These are phyloP conservation scores for Magallana ariakensis DNA, from an alignment of 1,140 invertebrate species.

Conservation along the genomic window DNA sequence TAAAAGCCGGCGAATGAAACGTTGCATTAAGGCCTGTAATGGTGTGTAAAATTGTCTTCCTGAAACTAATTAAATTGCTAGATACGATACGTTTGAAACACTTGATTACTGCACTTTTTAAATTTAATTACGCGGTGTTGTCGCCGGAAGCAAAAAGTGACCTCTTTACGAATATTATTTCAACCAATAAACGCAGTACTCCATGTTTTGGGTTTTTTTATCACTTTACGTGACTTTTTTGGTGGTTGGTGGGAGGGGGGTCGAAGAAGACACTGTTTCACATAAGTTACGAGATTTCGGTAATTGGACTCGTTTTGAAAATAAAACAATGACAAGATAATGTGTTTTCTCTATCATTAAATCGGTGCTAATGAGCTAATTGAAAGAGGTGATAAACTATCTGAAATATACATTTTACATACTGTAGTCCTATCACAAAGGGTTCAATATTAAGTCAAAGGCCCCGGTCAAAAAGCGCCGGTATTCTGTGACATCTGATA, in stretches of 20 bases:
- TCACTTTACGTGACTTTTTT: too few species aligned
- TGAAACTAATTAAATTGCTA: slow-evolving; percentile 35
- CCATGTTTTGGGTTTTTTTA: too few species aligned
- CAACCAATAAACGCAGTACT: too few species aligned
- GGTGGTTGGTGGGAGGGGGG: too few species aligned
- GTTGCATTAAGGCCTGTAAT: slow-evolving; percentile 26
- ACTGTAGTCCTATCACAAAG: not conserved
- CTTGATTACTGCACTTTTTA: slow-evolving; percentile 33
- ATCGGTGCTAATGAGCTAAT: slow-evolving; percentile 6
- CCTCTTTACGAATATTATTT: not conserved
- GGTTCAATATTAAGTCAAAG: not conserved
- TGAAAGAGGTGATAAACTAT: not conserved
- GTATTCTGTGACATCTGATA: not conserved
- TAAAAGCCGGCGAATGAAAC: not conserved
- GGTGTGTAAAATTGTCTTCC: slow-evolving; percentile 28
- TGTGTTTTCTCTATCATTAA: not conserved
- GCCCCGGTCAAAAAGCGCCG: not conserved
- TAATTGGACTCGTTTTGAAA: not conserved
- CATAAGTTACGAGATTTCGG: too few species aligned
- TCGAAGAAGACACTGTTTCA: too few species aligned
- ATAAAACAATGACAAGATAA: not conserved
- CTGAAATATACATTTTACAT: not conserved
- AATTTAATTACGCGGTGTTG: slow-evolving; percentile 23
- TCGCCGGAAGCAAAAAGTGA: not conserved
- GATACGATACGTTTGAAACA: slow-evolving; percentile 34